Conservation (phyloP, 2,888 invertebrate genomes). For the Stenodera caucasica region DNA sequence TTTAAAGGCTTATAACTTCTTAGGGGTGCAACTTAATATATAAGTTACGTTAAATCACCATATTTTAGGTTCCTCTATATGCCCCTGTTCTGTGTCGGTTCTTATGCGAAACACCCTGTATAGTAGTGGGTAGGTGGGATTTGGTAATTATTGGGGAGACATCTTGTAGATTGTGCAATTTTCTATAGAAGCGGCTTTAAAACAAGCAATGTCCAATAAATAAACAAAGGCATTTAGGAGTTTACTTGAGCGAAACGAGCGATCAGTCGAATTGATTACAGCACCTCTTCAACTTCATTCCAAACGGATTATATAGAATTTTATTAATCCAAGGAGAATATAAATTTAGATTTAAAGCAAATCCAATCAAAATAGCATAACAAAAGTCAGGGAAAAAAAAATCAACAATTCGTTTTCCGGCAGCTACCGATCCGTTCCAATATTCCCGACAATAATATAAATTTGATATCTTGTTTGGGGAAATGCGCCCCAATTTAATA, state of each 20-base stretch:
- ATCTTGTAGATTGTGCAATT: neutral
- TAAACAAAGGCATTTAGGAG: neutral
- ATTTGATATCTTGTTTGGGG: constrained; percentile 30
- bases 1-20: no score
- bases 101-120: no score
- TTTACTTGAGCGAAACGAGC: neutral
- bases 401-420: constrained; percentile 5
- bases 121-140: no score
- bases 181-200: neutral
- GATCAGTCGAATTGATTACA: neutral
- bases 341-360: neutral
- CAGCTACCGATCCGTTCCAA: constrained; percentile 5
- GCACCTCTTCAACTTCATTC: neutral
- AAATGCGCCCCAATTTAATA: constrained; percentile 29
- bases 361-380: constrained; percentile 3
- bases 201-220: neutral
- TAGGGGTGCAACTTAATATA: no score
- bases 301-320: neutral
- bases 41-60: no score
- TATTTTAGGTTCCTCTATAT: no score
- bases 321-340: constrained; percentile 1
- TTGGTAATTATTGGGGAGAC: neutral
- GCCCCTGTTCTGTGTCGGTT: no score
- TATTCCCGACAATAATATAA: constrained; percentile 24
- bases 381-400: neutral